A percentile compares a stretch with the other conserved stretches of the same genome.
phyloP scores from a whole-genome alignment of 2,797 vertebrate species.

The Rhabdophis nuchalis region DNA sequence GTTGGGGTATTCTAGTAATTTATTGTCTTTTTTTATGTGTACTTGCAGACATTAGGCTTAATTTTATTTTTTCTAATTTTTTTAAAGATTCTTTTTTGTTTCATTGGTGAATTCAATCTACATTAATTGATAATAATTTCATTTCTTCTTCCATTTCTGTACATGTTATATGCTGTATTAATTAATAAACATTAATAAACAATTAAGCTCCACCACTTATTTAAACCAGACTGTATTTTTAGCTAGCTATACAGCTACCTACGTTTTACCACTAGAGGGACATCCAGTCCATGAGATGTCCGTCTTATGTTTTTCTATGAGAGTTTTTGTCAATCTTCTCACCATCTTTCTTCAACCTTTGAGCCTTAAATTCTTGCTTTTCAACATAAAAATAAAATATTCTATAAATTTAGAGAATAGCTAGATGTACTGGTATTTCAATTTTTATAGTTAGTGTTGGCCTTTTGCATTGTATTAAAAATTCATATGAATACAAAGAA shows the following conservation, averaged over 20 bases:
- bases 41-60: too few species aligned
- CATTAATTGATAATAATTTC: too few species aligned
- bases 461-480: not conserved
- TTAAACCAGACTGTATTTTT: not conserved
- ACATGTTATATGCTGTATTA: not conserved
- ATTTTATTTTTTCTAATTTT: too few species aligned
- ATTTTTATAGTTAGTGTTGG: not conserved
- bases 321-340: not conserved
- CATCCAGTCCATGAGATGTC: conserved; percentile 2
- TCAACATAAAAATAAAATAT: not conserved
- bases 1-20: too few species aligned
- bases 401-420: not conserved
- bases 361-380: not conserved
- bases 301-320: not conserved
- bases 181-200: not conserved
- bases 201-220: not conserved
- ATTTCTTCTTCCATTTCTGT: too few species aligned
- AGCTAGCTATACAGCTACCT: not conserved
- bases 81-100: too few species aligned
- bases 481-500: not conserved
- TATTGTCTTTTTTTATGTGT: too few species aligned
- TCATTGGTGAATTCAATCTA: too few species aligned
- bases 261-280: conserved; percentile 9
- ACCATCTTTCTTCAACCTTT: not conserved
- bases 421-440: not conserved